Evolutionary conservation across 2,797 vertebrate genomes (phyloP).

Genomic region (Platalea minor): DNA sequence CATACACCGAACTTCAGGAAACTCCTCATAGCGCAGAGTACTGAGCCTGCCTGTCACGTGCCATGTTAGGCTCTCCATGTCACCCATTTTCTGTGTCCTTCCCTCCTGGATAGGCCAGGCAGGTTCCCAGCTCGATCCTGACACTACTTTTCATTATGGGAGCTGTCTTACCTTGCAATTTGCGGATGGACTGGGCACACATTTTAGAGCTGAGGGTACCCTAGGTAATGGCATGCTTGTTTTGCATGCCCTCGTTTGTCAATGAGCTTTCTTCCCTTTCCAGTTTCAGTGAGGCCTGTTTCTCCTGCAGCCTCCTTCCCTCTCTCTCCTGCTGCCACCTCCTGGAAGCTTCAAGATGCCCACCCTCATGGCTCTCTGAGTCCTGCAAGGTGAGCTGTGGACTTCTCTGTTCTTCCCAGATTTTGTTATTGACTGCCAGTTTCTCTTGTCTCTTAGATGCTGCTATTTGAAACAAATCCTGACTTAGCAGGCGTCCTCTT

Average conservation of each 20-base stretch:
- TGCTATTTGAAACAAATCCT: background rate
- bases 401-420: background rate
- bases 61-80: background rate
- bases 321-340: background rate
- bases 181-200: background rate
- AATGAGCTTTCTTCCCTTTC: background rate
- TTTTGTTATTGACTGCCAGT: background rate
- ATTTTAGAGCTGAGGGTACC: background rate
- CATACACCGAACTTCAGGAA: background rate
- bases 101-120: background rate
- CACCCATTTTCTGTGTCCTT: background rate
- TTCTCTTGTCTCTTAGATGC: background rate
- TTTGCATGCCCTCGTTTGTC: background rate
- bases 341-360: background rate
- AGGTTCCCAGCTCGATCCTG: background rate
- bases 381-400: background rate
- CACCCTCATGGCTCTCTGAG: background rate
- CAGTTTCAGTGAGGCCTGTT: background rate
- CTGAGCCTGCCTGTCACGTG: background rate
- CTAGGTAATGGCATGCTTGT: background rate
- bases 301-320: background rate
- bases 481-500: background rate
- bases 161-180: background rate
- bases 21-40: background rate
- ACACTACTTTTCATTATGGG: background rate